Evolutionary conservation across 2,888 invertebrate genomes (phyloP).

Genomic region (Thysanoteuthis rhombus): DNA sequence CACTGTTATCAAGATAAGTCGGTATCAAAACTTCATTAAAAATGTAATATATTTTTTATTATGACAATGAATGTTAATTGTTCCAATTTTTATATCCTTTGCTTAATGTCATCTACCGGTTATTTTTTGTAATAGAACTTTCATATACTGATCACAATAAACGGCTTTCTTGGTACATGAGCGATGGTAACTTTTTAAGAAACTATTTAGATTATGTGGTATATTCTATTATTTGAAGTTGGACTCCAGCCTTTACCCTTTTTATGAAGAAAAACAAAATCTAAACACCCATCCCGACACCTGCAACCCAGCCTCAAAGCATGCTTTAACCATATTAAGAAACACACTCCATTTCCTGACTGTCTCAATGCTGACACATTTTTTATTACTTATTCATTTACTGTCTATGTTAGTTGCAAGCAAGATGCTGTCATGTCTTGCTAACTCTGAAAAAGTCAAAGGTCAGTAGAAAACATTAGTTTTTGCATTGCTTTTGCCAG

Average conservation of each 20-base stretch:
- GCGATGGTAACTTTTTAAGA: too few species aligned
- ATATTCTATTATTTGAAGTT: neutral
- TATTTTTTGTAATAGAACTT: too few species aligned
- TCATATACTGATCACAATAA: too few species aligned
- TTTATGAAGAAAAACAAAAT: neutral
- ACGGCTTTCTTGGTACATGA: too few species aligned
- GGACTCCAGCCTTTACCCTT: neutral
- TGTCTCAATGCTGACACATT: neutral
- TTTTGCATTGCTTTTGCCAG: neutral
- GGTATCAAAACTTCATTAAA: too few species aligned
- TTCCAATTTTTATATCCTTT: too few species aligned
- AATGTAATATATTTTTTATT: too few species aligned
- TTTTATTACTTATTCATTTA: too few species aligned
- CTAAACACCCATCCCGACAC: neutral
- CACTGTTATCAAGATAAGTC: too few species aligned
- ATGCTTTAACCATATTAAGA: neutral
- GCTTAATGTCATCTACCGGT: too few species aligned
- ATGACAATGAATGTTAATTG: too few species aligned
- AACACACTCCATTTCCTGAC: neutral
- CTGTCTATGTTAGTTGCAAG: neutral
- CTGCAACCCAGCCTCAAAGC: neutral
- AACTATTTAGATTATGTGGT: too few species aligned
- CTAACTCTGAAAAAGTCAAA: neutral
- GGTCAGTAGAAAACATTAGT: neutral
- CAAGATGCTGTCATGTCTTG: neutral